phyloP scores from a whole-genome alignment of 2,888 invertebrate species.

The Lymantria dispar region DNA sequence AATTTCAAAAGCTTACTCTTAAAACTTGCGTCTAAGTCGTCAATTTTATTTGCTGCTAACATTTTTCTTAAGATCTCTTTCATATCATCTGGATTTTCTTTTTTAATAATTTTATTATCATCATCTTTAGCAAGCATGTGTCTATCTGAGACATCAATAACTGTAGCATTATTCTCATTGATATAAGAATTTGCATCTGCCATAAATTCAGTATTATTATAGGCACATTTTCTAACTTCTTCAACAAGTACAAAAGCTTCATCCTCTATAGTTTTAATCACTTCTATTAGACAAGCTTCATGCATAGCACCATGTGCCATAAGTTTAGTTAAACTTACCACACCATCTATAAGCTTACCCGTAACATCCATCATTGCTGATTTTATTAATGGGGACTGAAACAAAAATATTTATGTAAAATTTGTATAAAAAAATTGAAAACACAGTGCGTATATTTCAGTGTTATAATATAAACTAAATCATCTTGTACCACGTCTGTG shows the following conservation, averaged over 20 bases:
- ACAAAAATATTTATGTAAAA: slow-evolving; percentile 9
- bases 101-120: slow-evolving; percentile 2
- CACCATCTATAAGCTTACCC: slow-evolving; percentile 60
- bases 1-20: slow-evolving; percentile 46
- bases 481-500: too few relatives aligned
- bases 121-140: slow-evolving; percentile 8
- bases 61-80: slow-evolving; percentile 53
- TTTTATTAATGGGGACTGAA: slow-evolving; percentile 71
- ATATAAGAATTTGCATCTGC: slow-evolving; percentile 41
- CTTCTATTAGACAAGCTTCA: slow-evolving; percentile 77
- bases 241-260: slow-evolving; percentile 55
- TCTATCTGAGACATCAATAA: slow-evolving; percentile 43
- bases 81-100: slow-evolving; percentile 39
- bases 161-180: slow-evolving; percentile 62
- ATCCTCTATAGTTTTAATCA: slow-evolving; percentile 64
- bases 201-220: slow-evolving; percentile 37
- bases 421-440: neutral
- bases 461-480: too few relatives aligned
- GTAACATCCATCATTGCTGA: slow-evolving; percentile 72
- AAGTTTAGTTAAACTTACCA: slow-evolving; percentile 64
- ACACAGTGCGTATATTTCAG: too few relatives aligned
- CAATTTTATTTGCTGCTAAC: slow-evolving; percentile 40
- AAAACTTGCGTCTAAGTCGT: slow-evolving; percentile 42
- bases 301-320: slow-evolving; percentile 78
- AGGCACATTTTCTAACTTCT: slow-evolving; percentile 49